Base-by-base conservation (phyloP, 2,888 invertebrate genomes). In the Oxyteleia sp. region DNA sequence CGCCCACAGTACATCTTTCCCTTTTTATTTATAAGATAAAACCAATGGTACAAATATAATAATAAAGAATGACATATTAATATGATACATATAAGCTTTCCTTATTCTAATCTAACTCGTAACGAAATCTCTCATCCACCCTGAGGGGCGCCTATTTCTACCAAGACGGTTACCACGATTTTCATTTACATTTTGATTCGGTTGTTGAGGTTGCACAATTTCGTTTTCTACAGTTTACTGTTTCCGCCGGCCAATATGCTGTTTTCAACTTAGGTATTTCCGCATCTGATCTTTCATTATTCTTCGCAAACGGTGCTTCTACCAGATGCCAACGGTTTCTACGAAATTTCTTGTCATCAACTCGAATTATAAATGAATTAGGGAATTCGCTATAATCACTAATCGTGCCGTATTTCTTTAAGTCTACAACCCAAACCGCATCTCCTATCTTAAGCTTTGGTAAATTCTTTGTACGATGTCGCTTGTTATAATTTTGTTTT, bases 401-500 rank as follows among this genome's bases (percentile, higher is more conserved):
- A 10, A 74, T 16, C 20, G 29, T 16, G 0, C 35, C 32, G 35
- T 32, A 32, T 32, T 10, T 32, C 4, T 8, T 4, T 10, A 32
- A 10, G 8, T 32, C 32, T 3, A 32, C 82, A 0, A 32, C 10
- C 32, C 32, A 32, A 4, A 32, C 32, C 8, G 32, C 32, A 7
- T 32, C 32, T 1, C 32, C 32, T 7, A 3, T 8, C 3, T 32
- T 32, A 1, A 32, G 10, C 4, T 71, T 71, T 3, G 79, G 64
- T 23, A 88, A 69, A n/a, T 84, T 75, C n/a, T 38, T 66, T 8
- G 71, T 64, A 8, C 84, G 63, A 53, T 88, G 86, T 13, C 84
- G 72, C n/a, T 51, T 57, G 69, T 87, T 82, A 51, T 71, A 87
- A 32, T 82, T 64, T 26, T 20, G 13, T 51, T 84, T 85, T 45